Conservation (phyloP, 2,888 invertebrate species). For the Mamestra brassicae region DNA sequence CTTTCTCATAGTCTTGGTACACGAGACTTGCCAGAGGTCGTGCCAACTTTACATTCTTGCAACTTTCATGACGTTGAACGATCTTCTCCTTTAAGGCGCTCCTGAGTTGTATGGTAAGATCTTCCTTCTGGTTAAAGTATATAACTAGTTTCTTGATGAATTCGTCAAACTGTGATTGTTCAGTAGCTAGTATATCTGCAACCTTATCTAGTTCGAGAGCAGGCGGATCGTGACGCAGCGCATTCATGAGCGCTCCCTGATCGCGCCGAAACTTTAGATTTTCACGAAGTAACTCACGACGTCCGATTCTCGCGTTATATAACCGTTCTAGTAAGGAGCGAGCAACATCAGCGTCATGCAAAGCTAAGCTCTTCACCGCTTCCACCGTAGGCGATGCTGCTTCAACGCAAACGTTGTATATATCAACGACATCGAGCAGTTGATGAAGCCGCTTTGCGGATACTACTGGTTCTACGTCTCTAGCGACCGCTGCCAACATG, state of each 20-base stretch:
- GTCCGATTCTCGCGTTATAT: conserved; percentile 71
- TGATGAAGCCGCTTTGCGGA: conserved; percentile 57
- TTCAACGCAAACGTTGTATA: conserved; percentile 69
- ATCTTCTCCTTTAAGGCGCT: conserved; percentile 39
- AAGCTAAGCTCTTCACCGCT: conserved; percentile 65
- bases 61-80: conserved; percentile 17
- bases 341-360: conserved; percentile 59
- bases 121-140: conserved; percentile 77
- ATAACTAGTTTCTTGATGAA: conserved; percentile 74
- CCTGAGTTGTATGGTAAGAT: conserved; percentile 69
- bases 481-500: conserved; percentile 65
- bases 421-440: conserved; percentile 70
- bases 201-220: conserved; percentile 66
- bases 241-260: conserved; percentile 78
- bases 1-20: conserved; percentile 43
- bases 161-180: conserved; percentile 61
- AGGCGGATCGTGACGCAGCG: conserved; percentile 74
- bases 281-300: conserved; percentile 73
- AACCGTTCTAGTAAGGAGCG: conserved; percentile 68
- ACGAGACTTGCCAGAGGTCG: conserved; percentile 56
- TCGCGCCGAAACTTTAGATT: conserved; percentile 72
- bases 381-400: conserved; percentile 64
- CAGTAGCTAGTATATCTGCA: conserved; percentile 59
- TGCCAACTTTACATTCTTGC: conserved; percentile 35
- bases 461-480: conserved; percentile 41